Base-by-base conservation (phyloP, 2,888 invertebrate species). In the Orgyia antiqua region DNA sequence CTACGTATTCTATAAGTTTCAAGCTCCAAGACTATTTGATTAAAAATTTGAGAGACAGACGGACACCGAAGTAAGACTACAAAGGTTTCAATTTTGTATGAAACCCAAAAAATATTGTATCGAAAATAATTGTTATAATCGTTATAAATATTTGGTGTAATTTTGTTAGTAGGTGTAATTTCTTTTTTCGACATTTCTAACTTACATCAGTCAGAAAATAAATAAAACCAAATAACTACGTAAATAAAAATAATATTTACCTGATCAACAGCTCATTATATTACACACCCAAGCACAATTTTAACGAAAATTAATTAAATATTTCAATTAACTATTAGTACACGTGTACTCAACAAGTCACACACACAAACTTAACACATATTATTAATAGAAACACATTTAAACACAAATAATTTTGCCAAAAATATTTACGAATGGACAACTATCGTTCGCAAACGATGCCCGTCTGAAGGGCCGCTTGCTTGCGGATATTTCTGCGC, bases 371-470 rank as follows among this genome's bases (percentile, higher is more conserved):
- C 15, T 20, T 21, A 7, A 24, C 35, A 39, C 36, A 34, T 10
- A 30, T 10, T 36, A 34, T n/a, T 21, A 13, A 24, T 32, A 27
- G 25, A 37, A 27, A 8, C 28, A 36, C 19, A 4, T 27, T 35
- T 13, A 36, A 13, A 48, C 37, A 52, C 19, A 48, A 43, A 39
- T 39, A 38, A 10, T 20, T 43, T 51, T 39, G 37, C 42, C 48
- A 38, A n/a, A 32, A 24, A 36, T 33, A 21, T 24, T 24, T 31
- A 27, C 28, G 33, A 17, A 20, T 27, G 23, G 13, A 23, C 48
- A 39, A 32, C 48, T 34, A 34, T 26, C 39, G 30, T 31, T 17
- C 24, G 7, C 13, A 20, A 45, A 37, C 50, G 36, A 39, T 43
- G 36, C 48, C 51, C 21, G 20, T 51, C 51, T 53, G 45, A 24